Evolutionary conservation across 2,113 vertebrate species (phyloP).

Genomic region (Podarcis muralis): DNA sequence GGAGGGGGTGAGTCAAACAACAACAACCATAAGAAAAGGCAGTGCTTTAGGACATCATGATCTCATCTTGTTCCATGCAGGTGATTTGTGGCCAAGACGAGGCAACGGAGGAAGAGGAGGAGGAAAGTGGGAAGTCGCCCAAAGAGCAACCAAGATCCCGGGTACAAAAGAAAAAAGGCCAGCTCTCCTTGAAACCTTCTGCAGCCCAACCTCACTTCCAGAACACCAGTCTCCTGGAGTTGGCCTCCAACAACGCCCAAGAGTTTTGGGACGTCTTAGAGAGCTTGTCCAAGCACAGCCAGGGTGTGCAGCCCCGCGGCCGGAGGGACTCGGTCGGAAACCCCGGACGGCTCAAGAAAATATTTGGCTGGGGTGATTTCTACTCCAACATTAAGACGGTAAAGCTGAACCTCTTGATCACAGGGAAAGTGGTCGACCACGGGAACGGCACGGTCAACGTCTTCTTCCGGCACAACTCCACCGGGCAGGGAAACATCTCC

Average conservation of each 20-base stretch:
- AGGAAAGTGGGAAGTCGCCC: constrained; percentile 32
- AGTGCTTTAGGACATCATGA: not conserved
- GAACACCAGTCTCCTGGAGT: constrained; percentile 81
- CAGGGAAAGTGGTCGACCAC: constrained; percentile 96
- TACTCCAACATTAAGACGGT: constrained; percentile 99
- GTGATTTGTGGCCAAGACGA: constrained; percentile 69
- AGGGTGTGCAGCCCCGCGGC: constrained; percentile 70
- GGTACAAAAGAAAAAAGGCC: constrained; percentile 52
- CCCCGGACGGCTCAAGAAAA: constrained; percentile 89
- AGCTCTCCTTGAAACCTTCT: constrained; percentile 58
- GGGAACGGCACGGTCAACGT: constrained; percentile 97
- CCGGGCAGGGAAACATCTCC: constrained; percentile 95
- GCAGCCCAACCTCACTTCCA: constrained; percentile 32
- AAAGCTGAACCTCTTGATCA: constrained; percentile 95
- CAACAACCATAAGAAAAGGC: not conserved
- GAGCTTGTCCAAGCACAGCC: constrained; percentile 67
- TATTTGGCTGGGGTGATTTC: constrained; percentile 99
- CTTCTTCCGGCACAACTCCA: constrained; percentile 97
- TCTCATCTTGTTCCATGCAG: not conserved
- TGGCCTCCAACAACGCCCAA: constrained; percentile 83
- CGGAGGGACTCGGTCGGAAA: constrained; percentile 80
- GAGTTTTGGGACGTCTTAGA: constrained; percentile 86
- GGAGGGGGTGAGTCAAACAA: not conserved
- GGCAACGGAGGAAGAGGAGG: constrained; percentile 48
- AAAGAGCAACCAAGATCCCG: constrained; percentile 52